These are phyloP conservation scores for Xestia rhomboidea DNA, from an alignment of 2,888 invertebrate species.

Conservation along the genomic window DNA sequence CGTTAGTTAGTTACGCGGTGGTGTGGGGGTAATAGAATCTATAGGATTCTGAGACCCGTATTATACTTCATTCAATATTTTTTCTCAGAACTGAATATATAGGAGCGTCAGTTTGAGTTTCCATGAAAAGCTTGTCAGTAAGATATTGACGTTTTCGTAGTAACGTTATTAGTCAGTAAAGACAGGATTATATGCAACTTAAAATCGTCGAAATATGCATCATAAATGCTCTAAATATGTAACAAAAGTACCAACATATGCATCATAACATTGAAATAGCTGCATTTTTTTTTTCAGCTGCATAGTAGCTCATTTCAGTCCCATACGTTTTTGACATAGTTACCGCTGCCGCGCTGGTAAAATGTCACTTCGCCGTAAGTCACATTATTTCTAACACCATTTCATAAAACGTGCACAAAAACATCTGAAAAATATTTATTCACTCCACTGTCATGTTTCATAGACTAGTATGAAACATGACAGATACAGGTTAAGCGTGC, in stretches of 20 bases:
- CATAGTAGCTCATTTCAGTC: too few relatives aligned
- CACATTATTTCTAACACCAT: too few relatives aligned
- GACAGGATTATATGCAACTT: background rate
- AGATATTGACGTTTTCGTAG: background rate
- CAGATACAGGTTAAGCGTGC: background rate
- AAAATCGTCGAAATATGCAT: background rate
- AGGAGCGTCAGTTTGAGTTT: background rate
- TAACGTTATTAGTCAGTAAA: background rate
- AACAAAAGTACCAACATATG: background rate
- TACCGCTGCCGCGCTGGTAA: too few relatives aligned
- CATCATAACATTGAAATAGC: background rate
- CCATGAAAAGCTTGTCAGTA: background rate
- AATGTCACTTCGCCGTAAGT: too few relatives aligned
- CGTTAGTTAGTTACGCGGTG: constrained; percentile 18
- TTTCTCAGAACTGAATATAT: background rate
- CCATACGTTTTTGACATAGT: background rate
- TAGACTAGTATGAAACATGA: background rate
- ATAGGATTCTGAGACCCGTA: background rate
- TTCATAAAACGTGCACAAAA: too few relatives aligned
- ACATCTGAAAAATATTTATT: background rate
- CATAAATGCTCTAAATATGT: background rate
- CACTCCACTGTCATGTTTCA: background rate
- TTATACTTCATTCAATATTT: background rate
- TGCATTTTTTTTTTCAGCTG: too few relatives aligned
- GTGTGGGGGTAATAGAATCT: constrained; percentile 1